phyloP scores from a whole-genome alignment of 2,113 vertebrate genomes.

The Scolopax mira region DNA sequence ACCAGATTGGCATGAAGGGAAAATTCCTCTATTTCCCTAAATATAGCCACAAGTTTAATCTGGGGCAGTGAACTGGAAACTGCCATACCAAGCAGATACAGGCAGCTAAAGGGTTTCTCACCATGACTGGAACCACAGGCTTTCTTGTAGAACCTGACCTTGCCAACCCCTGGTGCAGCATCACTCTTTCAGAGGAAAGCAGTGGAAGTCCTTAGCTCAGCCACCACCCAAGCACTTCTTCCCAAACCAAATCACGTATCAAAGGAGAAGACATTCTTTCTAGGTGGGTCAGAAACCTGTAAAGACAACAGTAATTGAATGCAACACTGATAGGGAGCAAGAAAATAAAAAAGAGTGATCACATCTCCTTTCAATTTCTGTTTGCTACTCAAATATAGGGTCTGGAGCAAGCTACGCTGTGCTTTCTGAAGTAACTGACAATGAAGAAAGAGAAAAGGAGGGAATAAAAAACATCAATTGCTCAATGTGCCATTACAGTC shows the following conservation, averaged over 20 bases:
- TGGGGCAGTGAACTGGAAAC: neutral
- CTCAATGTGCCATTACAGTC: neutral
- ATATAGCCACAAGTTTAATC: neutral
- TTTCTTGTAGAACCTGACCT: neutral
- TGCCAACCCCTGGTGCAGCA: neutral
- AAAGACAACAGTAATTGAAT: neutral
- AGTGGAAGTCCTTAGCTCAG: accelerated
- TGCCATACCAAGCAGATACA: neutral
- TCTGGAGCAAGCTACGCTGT: neutral
- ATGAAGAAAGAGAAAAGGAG: neutral
- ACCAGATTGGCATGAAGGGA: neutral
- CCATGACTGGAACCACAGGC: accelerated
- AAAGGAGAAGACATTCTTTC: neutral
- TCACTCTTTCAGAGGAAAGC: neutral
- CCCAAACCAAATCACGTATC: neutral
- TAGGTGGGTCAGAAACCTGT: neutral
- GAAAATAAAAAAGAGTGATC: neutral
- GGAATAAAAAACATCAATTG: neutral
- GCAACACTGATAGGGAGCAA: neutral
- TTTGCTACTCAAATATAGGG: neutral
- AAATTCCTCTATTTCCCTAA: neutral
- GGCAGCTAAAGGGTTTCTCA: neutral
- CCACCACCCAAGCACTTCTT: neutral
- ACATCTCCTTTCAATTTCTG: neutral
- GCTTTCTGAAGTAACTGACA: neutral